phyloP scores from a whole-genome alignment of 2,888 invertebrate species.

The Andricus quercusramuli region DNA sequence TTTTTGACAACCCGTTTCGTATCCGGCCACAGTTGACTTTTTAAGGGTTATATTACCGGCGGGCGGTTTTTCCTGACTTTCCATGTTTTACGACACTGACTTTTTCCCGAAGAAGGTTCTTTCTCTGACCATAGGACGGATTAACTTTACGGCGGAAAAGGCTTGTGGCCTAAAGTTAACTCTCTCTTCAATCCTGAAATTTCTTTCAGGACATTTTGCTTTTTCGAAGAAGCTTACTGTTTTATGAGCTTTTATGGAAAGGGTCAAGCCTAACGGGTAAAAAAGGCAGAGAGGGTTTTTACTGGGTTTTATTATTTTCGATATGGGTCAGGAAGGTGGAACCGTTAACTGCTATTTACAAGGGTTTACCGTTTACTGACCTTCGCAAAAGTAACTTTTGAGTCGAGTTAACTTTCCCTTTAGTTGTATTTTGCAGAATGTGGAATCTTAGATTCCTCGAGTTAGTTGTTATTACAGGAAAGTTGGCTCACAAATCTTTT shows the following conservation, averaged over 20 bases:
- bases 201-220: conserved; percentile 48
- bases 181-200: conserved; percentile 54
- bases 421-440: not conserved
- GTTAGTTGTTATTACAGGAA: not conserved
- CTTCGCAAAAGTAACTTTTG: conserved; percentile 18
- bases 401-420: not conserved
- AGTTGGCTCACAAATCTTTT: not conserved
- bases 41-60: conserved; percentile 63
- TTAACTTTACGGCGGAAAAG: conserved; percentile 74
- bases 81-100: conserved; percentile 59
- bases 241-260: conserved; percentile 61
- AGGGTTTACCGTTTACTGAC: conserved; percentile 53
- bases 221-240: conserved; percentile 46
- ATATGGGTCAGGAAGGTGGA: conserved; percentile 54
- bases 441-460: not conserved
- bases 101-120: conserved; percentile 46
- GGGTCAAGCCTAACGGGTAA: conserved; percentile 29
- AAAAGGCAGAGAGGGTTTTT: conserved; percentile 49
- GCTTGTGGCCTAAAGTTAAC: conserved; percentile 75
- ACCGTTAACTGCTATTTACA: conserved; percentile 52
- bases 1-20: conserved; percentile 57
- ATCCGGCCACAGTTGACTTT: conserved; percentile 51
- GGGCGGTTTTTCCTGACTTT: conserved; percentile 62
- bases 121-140: conserved; percentile 54
- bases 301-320: conserved; percentile 52